These are phyloP conservation scores for Drosophila sordidula DNA, from an alignment of 2,888 invertebrate genomes.

Conservation along the genomic window DNA sequence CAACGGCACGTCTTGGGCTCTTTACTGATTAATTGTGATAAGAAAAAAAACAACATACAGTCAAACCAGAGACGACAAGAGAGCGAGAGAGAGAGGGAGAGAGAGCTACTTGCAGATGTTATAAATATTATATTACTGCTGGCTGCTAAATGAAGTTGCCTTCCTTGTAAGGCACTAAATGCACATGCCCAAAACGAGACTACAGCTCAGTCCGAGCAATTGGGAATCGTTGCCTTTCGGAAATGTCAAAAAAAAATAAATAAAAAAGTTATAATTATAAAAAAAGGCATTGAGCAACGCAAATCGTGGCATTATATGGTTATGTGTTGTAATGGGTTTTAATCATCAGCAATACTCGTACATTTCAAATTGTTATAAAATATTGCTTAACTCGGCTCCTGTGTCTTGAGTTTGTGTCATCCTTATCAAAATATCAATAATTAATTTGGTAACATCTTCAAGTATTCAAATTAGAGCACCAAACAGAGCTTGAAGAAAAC, in stretches of 20 bases:
- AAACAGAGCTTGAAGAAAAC: too few relatives aligned
- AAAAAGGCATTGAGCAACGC: constrained; percentile 15
- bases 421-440: too few relatives aligned
- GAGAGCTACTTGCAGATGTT: constrained; percentile 28
- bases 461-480: too few relatives aligned
- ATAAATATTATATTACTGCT: constrained; percentile 49
- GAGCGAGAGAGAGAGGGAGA: not conserved
- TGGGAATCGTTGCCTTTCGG: constrained; percentile 28
- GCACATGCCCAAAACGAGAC: constrained; percentile 45
- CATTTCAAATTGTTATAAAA: too few relatives aligned
- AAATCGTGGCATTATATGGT: constrained; percentile 14
- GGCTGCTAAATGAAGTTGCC: constrained; percentile 47
- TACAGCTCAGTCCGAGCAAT: constrained; percentile 10
- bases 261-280: not conserved
- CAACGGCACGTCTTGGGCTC: constrained; percentile 57
- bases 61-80: not conserved
- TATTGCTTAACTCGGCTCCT: too few relatives aligned
- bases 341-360: not conserved
- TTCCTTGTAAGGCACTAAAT: constrained; percentile 57
- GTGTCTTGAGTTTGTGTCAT: too few relatives aligned
- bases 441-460: too few relatives aligned
- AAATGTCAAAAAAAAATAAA: constrained; percentile 26
- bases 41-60: constrained; percentile 8
- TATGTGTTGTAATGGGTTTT: constrained; percentile 14
- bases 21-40: constrained; percentile 65